Evolutionary conservation across 2,113 vertebrate genomes (phyloP).

Genomic region (Elanus axillaris): DNA sequence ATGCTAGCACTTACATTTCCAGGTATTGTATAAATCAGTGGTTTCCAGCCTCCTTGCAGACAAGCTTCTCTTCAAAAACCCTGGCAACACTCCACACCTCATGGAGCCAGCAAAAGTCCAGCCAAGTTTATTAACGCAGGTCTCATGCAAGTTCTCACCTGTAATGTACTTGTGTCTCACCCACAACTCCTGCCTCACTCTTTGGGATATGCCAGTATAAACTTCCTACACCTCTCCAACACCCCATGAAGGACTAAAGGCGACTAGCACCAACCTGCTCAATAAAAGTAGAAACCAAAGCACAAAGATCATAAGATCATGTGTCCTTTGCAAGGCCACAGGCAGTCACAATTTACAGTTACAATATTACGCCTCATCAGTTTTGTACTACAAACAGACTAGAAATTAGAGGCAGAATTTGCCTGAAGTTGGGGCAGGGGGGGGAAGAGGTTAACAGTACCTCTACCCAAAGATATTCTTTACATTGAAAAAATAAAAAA

Average conservation of each 20-base stretch:
- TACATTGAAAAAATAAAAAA: neutral
- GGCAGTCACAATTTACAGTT: neutral
- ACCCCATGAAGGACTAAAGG: neutral
- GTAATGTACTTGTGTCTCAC: neutral
- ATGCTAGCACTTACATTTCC: neutral
- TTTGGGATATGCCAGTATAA: accelerated
- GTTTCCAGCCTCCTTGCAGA: neutral
- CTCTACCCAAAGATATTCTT: neutral
- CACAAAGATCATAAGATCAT: accelerated
- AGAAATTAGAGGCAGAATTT: neutral
- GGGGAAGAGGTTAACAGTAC: neutral
- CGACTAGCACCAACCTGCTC: neutral
- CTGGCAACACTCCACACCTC: neutral
- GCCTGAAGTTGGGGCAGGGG: neutral
- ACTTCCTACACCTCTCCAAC: neutral
- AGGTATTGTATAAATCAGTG: neutral
- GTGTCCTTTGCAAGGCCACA: neutral
- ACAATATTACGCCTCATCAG: neutral
- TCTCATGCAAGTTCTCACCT: neutral
- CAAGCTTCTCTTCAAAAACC: neutral
- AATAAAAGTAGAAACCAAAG: neutral
- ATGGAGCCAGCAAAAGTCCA: neutral
- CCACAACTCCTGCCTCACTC: neutral
- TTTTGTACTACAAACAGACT: neutral
- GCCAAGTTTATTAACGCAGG: neutral